A percentile compares a stretch with the other conserved stretches of the same genome.
Evolutionary conservation across 2,888 invertebrate genomes (phyloP).

Genomic region (Lottia scabra): DNA sequence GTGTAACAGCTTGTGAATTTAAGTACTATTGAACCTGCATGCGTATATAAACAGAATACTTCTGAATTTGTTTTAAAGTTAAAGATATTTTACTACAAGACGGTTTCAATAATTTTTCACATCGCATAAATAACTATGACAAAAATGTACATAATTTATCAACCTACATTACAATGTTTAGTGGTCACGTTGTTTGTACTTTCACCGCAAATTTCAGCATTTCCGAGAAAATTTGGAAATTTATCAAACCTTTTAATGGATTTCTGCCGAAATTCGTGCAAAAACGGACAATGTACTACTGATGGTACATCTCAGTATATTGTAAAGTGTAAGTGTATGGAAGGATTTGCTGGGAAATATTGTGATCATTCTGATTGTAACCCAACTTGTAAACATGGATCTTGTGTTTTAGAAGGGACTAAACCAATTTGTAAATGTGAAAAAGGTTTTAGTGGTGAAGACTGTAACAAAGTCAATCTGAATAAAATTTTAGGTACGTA

Average conservation of each 20-base stretch:
- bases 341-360: not conserved
- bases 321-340: not conserved
- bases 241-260: constrained; percentile 42
- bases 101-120: no score
- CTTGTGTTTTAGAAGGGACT: not conserved
- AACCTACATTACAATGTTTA: no score
- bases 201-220: no score
- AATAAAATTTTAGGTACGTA: not conserved
- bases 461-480: not conserved
- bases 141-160: no score
- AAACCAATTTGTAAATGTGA: not conserved
- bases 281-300: not conserved
- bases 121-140: no score
- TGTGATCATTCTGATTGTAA: not conserved
- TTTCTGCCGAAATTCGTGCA: not conserved
- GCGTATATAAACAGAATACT: no score
- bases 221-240: not conserved
- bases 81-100: no score
- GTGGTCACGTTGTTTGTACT: no score
- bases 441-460: not conserved
- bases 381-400: not conserved
- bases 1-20: no score
- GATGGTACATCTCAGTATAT: not conserved
- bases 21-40: no score
- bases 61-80: no score